A percentile compares a stretch with the other conserved stretches of the same genome.
Conservation (phyloP, 2,888 invertebrate genomes). For the Dolichomitus sp. region DNA sequence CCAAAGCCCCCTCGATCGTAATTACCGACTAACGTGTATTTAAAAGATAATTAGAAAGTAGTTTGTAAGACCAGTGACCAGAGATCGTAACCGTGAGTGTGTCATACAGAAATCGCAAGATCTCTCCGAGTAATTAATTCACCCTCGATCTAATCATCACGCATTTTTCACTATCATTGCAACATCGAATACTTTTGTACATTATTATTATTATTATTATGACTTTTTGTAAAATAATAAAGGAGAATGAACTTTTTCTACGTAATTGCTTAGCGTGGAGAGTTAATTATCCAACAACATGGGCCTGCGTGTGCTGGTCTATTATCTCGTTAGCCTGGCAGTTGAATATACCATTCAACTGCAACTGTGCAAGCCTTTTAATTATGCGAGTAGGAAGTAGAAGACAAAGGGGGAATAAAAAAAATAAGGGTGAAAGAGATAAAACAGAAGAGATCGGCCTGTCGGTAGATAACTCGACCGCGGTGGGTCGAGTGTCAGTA, state of each 20-base stretch:
- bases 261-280: conserved; percentile 24
- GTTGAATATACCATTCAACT: conserved; percentile 11
- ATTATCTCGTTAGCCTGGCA: conserved; percentile 41
- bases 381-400: conserved; percentile 39
- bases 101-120: conserved; percentile 6
- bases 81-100: conserved; percentile 26
- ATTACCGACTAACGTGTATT: conserved; percentile 46
- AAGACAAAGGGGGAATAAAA: background rate
- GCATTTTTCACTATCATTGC: conserved; percentile 1
- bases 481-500: conserved; percentile 31
- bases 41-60: conserved; percentile 53
- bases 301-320: conserved; percentile 1
- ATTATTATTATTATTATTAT: conserved; percentile 29
- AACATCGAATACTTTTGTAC: conserved; percentile 48
- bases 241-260: conserved; percentile 29
- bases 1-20: conserved; percentile 4
- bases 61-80: conserved; percentile 44
- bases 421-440: background rate
- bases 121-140: background rate
- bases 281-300: conserved; percentile 41
- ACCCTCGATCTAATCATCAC: conserved; percentile 12
- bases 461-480: conserved; percentile 34
- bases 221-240: conserved; percentile 22
- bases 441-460: too few species aligned
- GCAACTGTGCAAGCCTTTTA: conserved; percentile 32